These are phyloP conservation scores for Ptychobarbus kaznakovi DNA, from an alignment of 2,797 vertebrate genomes.

Conservation along the genomic window DNA sequence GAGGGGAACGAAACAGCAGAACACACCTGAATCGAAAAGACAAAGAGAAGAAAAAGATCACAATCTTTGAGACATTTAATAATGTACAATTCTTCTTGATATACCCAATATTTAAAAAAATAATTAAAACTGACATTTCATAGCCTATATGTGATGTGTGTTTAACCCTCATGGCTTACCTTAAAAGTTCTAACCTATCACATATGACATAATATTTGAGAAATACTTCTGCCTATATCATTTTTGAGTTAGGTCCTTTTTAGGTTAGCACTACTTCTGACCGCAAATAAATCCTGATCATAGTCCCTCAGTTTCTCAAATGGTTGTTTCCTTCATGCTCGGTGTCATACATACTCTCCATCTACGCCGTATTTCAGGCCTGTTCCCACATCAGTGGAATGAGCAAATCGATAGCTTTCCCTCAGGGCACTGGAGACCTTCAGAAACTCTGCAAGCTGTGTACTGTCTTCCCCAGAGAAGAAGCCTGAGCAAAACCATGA, in stretches of 20 bases:
- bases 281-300: background rate
- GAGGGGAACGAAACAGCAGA: conserved; percentile 66
- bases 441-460: conserved; percentile 61
- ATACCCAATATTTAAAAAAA: background rate
- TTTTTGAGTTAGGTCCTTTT: background rate
- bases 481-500: conserved; percentile 58
- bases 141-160: background rate
- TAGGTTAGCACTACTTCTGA: background rate
- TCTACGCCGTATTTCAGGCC: conserved; percentile 57
- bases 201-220: background rate
- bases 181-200: background rate
- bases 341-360: conserved; percentile 62
- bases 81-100: background rate
- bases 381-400: conserved; percentile 56
- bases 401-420: conserved; percentile 67
- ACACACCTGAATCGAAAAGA: conserved; percentile 54
- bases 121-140: background rate
- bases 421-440: conserved; percentile 61
- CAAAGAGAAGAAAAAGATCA: background rate
- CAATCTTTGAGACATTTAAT: background rate
- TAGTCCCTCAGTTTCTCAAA: background rate
- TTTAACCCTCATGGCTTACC: background rate
- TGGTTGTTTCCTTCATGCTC: background rate
- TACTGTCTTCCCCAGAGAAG: conserved; percentile 59
- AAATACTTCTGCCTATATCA: background rate